Percentiles rank a stretch among this genome's conserved stretches.
Conservation (phyloP, 2,888 invertebrate genomes). For the Yponomeuta malinellus region DNA sequence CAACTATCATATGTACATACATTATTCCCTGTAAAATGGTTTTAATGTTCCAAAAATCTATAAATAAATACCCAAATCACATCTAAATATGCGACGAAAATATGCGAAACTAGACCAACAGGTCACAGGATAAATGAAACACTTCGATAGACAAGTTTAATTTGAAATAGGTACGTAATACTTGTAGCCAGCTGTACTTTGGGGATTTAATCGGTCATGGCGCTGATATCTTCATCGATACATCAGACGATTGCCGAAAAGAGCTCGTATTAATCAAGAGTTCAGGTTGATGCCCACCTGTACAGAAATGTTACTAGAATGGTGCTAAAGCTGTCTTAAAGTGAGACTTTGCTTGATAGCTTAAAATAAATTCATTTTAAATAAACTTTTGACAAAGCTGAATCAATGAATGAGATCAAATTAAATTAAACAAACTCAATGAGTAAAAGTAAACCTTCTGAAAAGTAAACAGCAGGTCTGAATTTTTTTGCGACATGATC, state of each 20-base stretch:
- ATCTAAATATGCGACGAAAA: no score
- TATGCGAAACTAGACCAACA: no score
- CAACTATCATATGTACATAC: not conserved
- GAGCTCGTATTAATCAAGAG: constrained; percentile 11
- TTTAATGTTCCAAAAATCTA: no score
- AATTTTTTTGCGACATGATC: not conserved
- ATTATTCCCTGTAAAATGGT: no score
- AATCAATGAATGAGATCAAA: no score
- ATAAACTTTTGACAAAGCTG: no score
- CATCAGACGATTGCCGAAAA: not conserved
- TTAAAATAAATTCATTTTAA: no score
- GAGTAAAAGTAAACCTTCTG: not conserved
- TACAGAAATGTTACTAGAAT: not conserved
- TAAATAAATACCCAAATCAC: no score
- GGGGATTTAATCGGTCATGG: constrained; percentile 46
- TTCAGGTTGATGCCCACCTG: not conserved
- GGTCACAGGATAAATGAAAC: no score
- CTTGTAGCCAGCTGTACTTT: constrained; percentile 14
- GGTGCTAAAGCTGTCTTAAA: not conserved
- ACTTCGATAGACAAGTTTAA: not conserved
- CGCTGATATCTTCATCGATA: constrained; percentile 52
- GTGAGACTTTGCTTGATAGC: not conserved
- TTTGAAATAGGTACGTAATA: not conserved
- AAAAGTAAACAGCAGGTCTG: not conserved
- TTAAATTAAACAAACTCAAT: no score